These are phyloP conservation scores for Mobula birostris DNA, from an alignment of 2,113 vertebrate genomes.

Conservation along the genomic window DNA sequence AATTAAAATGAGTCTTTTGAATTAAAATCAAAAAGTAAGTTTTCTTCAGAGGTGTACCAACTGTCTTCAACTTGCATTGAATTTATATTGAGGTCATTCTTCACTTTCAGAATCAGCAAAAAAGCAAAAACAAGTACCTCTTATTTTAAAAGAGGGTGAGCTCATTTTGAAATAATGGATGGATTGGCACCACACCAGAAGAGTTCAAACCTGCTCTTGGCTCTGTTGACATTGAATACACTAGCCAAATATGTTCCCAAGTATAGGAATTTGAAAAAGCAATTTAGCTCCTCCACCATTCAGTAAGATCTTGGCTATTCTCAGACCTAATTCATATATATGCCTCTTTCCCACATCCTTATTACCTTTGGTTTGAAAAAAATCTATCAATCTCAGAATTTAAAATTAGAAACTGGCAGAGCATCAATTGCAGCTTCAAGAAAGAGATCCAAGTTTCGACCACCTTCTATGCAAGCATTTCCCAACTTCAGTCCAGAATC, in stretches of 20 bases:
- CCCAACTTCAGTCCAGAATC: too few relatives aligned
- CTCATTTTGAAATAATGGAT: not conserved
- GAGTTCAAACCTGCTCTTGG: not conserved
- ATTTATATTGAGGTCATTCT: not conserved
- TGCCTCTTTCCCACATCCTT: too few relatives aligned
- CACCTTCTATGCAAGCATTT: too few relatives aligned
- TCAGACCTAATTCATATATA: too few relatives aligned
- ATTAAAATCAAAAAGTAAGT: not conserved
- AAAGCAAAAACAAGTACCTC: not conserved
- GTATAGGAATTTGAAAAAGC: too few relatives aligned
- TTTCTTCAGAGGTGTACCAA: not conserved
- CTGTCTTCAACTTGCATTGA: not conserved
- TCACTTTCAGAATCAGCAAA: not conserved
- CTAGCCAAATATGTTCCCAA: not conserved
- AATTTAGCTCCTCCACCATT: too few relatives aligned
- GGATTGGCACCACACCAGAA: not conserved
- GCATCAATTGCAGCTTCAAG: too few relatives aligned
- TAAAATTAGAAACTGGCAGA: too few relatives aligned
- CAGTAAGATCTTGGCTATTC: too few relatives aligned
- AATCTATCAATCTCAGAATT: too few relatives aligned
- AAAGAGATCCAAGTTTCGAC: too few relatives aligned
- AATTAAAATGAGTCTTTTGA: constrained; percentile 9
- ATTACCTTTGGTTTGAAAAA: too few relatives aligned
- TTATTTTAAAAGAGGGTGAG: not conserved
- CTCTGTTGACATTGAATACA: not conserved